Evolutionary conservation across 2,888 invertebrate genomes (phyloP), one percentile per base, ranked within the genome.

Genomic region (Drosophila recens): DNA sequence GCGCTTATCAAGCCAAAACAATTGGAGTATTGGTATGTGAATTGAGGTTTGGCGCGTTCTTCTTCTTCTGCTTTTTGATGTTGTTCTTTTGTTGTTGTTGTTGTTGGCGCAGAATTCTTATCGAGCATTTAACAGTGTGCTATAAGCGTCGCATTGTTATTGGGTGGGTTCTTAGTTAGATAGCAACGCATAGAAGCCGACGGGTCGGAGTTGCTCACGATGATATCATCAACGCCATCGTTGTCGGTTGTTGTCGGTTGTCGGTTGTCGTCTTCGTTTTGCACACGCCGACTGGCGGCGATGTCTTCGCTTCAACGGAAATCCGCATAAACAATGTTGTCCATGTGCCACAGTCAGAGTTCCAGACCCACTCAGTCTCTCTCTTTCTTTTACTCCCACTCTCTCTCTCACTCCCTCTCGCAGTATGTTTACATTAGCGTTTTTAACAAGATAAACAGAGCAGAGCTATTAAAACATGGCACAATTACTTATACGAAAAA

Each of bases 301-400:
- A 63, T 69, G 76, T 73, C 73, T 76, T 58, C 62, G 81, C 67
- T 87, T 77, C 79, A 82, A 67, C 89, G 87, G 90, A 88, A 88
- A 90, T 90, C 85, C 87, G 90, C 90, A 88, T 90, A 87, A 90
- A 87, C 89, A 88, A 85, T 58, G 72, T 66, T 70, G 82, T 49
- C 76, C 79, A 77, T 79, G 75, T 81, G 75, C 75, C 75, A 49
- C 46, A 64, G 59, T 67, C 67, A 36, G 27, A 42, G 42, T 36
- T 53, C 30, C 43, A 73, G 64, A 43, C 33, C 43, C 58, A 64
- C 52, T 63, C 48, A 45, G 34, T 13, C 51, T 20, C 34, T 53
- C 42, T 30, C 13, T 45, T 15, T 45, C 23, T 58, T 34, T 49
- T 34, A 57, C 27, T 54, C 36, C 49, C 10, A 53, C 45, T 66